These are phyloP conservation scores for Epinephelus fuscoguttatus DNA, from an alignment of 2,113 vertebrate species.

Conservation along the genomic window DNA sequence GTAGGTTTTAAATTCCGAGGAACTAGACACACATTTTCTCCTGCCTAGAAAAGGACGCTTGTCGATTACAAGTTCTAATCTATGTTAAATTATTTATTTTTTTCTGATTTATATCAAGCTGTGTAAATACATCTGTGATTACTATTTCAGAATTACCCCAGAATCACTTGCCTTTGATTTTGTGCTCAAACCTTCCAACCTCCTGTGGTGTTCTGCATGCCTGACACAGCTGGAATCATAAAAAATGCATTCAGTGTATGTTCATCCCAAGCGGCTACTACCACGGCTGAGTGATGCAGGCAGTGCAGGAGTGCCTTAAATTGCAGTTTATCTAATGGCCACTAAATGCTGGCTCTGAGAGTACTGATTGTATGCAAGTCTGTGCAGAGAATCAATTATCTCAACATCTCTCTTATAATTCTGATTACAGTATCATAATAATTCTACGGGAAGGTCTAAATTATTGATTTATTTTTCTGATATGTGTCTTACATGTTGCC, in stretches of 20 bases:
- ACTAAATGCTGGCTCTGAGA: not conserved
- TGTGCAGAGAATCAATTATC: not conserved
- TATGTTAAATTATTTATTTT: not conserved
- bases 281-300: not conserved
- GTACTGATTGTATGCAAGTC: not conserved
- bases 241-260: conserved; percentile 47
- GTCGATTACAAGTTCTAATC: not conserved
- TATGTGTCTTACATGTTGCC: not conserved
- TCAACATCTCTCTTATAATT: not conserved
- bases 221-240: conserved; percentile 33
- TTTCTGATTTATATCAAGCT: not conserved
- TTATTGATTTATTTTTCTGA: not conserved
- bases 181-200: not conserved
- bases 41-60: not conserved
- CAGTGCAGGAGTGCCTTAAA: not conserved
- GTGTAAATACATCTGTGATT: conserved; percentile 7
- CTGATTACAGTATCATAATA: not conserved
- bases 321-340: conserved; percentile 1
- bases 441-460: not conserved
- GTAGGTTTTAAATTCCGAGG: not conserved
- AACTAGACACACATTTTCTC: not conserved
- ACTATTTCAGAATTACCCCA: conserved; percentile 10
- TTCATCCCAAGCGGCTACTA: not conserved
- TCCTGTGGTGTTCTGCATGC: conserved; percentile 1
- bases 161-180: conserved; percentile 37